Base-by-base conservation (phyloP, 2,797 vertebrate species). In the Austrolebias charrua region DNA sequence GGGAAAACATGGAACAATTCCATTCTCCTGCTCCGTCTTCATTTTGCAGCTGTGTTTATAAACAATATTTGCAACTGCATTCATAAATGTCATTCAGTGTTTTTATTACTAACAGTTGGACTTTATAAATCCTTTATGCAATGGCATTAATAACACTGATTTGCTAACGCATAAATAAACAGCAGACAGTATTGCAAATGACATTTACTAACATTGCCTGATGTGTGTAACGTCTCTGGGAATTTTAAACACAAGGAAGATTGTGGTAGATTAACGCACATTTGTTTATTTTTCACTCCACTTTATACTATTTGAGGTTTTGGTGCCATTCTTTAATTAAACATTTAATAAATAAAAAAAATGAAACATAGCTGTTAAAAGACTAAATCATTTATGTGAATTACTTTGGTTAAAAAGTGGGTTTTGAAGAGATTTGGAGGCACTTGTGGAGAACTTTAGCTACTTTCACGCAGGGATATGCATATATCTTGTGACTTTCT, bases 61-160 rank as follows among this genome's bases (percentile, higher is more conserved):
- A 54, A 44, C 42, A 53, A 44, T 29, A 45, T 43, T 52, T 50
- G 24, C 16, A 20, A 43, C 16, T 51, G 60, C 48, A 61, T 16
- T 61, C 28, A 19, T 28, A 52, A 50, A 60, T 24, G 40, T 13
- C 6, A 5, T 11, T 20, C 14, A 42, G 14, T 40, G 20, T 48
- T 55, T 24, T 48, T 28, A 48, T 28, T 49, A 48, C 45, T 1
- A 19, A 14, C 50, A 54, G 50, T 42, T 54, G 50, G 51, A 10
- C 6, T 35, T 54, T 33, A 40, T 29, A 47, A 64, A 64, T 28
- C 44, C 20, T 19, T 16, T 55, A 42, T 55, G 33, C 44, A 64
- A 13, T n/a, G n/a, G n/a, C n/a, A n/a, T n/a, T n/a, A n/a, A n/a
- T 46, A 40, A 47, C 47, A 11, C 7, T 44, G 45, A 43, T 38